Percentiles rank a stretch among this genome's conserved stretches.
Evolutionary conservation across 2,888 invertebrate genomes (phyloP).

Genomic region (Deilephila elpenor): DNA sequence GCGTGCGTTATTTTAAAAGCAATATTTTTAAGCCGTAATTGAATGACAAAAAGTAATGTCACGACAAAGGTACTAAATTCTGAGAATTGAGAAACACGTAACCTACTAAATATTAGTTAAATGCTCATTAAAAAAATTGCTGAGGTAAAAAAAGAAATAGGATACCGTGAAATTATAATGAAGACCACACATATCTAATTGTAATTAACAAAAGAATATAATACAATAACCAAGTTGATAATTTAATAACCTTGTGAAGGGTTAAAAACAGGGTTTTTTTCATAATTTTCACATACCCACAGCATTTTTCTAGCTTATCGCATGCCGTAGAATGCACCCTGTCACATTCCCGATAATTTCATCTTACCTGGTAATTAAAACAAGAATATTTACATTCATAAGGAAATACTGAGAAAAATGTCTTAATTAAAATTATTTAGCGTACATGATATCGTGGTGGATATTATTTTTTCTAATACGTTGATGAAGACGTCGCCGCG

Average conservation of each 20-base stretch:
- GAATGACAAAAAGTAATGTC: no score
- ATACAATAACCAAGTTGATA: not conserved
- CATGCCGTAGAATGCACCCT: not conserved
- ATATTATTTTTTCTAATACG: not conserved
- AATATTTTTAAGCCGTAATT: no score
- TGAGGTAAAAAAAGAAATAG: no score
- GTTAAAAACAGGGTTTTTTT: not conserved
- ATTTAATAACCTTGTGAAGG: conserved; percentile 3
- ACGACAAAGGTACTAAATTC: no score
- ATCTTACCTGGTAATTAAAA: not conserved
- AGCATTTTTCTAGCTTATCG: not conserved
- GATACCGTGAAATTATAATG: no score
- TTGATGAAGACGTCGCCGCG: not conserved
- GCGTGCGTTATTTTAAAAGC: no score
- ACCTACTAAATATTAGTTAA: no score
- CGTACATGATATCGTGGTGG: not conserved
- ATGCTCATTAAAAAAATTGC: no score
- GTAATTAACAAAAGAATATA: not conserved
- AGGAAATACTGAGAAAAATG: conserved; percentile 22
- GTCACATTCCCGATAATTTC: conserved; percentile 13
- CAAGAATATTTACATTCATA: not conserved
- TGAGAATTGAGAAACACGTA: no score
- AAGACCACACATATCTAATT: no score
- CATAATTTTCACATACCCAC: not conserved
- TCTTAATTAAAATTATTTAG: conserved; percentile 24